Evolutionary conservation across 2,113 vertebrate species (phyloP).

Genomic region (Datnioides undecimradiatus): DNA sequence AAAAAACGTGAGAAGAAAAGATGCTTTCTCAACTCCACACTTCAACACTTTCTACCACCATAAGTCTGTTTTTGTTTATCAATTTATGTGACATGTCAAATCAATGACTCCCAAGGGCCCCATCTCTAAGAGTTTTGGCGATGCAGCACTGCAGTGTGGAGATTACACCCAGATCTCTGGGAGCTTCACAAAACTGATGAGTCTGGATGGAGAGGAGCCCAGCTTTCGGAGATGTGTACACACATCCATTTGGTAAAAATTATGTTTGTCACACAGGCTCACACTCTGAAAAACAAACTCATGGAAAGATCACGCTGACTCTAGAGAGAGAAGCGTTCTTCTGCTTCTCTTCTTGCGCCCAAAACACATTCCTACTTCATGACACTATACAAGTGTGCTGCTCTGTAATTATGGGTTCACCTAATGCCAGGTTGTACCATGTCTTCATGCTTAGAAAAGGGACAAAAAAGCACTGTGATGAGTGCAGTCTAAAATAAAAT

Average conservation of each 20-base stretch:
- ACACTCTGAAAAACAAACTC: conserved; percentile 45
- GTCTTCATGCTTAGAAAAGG: conserved; percentile 16
- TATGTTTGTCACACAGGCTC: conserved; percentile 52
- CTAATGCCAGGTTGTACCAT: conserved; percentile 58
- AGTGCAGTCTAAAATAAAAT: conserved; percentile 15
- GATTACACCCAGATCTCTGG: conserved; percentile 52
- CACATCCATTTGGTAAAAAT: conserved; percentile 60
- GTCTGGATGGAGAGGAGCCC: conserved; percentile 49
- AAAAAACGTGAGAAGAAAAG: conserved; percentile 35
- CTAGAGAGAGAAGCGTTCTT: conserved; percentile 21
- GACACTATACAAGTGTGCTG: conserved; percentile 54
- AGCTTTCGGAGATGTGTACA: conserved; percentile 35
- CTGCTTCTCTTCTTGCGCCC: conserved; percentile 44
- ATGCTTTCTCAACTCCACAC: neutral
- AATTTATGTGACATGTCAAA: conserved; percentile 56
- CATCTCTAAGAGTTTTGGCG: conserved; percentile 24
- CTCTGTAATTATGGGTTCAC: conserved; percentile 70
- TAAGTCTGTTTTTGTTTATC: conserved; percentile 32
- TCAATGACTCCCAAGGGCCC: conserved; percentile 35
- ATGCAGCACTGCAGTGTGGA: conserved; percentile 44
- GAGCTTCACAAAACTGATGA: conserved; percentile 55
- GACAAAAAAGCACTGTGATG: neutral
- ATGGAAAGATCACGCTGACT: conserved; percentile 27
- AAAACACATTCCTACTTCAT: conserved; percentile 72
- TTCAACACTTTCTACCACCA: neutral